Percentiles rank a stretch among this genome's conserved stretches.
These are phyloP conservation scores for Nothobranchius kuhntae DNA, from an alignment of 2,113 vertebrate species.

Conservation along the genomic window DNA sequence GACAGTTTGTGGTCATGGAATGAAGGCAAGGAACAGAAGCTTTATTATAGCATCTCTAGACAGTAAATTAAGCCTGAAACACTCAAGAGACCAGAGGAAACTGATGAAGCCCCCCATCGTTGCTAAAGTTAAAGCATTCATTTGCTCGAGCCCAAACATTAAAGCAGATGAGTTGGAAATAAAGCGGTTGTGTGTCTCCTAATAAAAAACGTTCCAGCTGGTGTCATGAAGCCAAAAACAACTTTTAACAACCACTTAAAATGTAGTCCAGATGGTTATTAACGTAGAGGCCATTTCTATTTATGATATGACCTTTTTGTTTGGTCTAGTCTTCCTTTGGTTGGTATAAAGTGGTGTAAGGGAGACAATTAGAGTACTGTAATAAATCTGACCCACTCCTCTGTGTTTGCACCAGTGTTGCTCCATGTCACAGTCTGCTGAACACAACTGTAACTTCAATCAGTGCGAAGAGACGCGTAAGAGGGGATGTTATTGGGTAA, in stretches of 20 bases:
- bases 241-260: background rate
- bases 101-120: background rate
- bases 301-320: background rate
- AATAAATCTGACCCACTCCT: background rate
- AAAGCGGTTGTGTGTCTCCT: background rate
- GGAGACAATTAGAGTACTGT: background rate
- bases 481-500: background rate
- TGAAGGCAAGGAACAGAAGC: conserved; percentile 18
- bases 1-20: background rate
- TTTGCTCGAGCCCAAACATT: background rate
- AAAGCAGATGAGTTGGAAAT: background rate
- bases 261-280: too few species aligned
- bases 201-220: background rate
- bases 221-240: background rate
- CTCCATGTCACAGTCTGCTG: background rate
- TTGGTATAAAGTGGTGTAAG: background rate
- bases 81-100: conserved; percentile 2
- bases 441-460: conserved; percentile 7
- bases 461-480: background rate
- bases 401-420: background rate
- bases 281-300: too few species aligned
- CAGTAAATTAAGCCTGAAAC: conserved; percentile 27
- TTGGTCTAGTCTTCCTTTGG: background rate
- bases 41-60: conserved; percentile 24
- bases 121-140: background rate